These are phyloP conservation scores for Rhabdophis nuchalis DNA, from an alignment of 2,797 vertebrate species.

Conservation along the genomic window DNA sequence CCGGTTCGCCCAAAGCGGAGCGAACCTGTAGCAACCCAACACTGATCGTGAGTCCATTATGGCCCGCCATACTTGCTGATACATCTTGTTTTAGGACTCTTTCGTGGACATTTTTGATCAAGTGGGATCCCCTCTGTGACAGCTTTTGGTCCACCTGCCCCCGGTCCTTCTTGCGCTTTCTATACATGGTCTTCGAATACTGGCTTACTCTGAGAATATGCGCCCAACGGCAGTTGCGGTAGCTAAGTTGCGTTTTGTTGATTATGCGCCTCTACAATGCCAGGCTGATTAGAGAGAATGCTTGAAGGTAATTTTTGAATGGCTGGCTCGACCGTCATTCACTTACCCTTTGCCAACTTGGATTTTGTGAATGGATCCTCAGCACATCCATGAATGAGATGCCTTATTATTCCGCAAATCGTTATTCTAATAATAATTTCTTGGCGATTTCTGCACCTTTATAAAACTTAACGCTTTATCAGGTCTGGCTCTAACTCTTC, in stretches of 20 bases:
- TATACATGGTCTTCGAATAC: neutral
- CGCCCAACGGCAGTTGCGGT: neutral
- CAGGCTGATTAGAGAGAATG: neutral
- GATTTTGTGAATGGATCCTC: constrained; percentile 18
- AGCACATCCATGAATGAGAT: neutral
- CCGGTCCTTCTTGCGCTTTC: neutral
- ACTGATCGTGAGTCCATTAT: no score
- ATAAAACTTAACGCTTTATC: neutral
- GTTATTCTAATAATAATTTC: neutral
- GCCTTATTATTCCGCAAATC: neutral
- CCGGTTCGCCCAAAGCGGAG: no score
- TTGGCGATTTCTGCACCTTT: neutral
- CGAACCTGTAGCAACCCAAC: no score
- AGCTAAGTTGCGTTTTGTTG: neutral
- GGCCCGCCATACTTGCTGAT: neutral
- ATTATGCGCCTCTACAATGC: neutral
- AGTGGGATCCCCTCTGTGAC: neutral
- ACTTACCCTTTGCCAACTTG: neutral
- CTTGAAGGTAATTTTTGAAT: constrained; percentile 1
- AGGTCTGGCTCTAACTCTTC: constrained; percentile 9
- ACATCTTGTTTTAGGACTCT: neutral
- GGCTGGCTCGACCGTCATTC: neutral
- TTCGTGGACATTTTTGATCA: neutral
- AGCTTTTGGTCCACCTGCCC: neutral
- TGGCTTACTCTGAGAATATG: neutral